A percentile compares a stretch with the other conserved stretches of the same genome.
Conservation (phyloP, 2,797 vertebrate species). For the Pangasius larnaudii region DNA sequence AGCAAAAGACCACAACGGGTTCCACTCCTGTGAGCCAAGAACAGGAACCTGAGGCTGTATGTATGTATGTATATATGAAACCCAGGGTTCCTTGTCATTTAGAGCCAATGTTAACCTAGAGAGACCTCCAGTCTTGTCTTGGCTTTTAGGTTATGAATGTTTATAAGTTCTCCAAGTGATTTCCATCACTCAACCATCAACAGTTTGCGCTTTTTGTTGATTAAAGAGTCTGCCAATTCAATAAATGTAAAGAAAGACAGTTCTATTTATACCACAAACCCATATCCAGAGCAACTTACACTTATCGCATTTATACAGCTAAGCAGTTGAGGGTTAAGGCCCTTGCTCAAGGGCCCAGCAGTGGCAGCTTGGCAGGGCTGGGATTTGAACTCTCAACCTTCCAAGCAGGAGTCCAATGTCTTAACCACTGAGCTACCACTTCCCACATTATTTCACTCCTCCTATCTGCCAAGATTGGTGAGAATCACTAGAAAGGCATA, state of each 20-base stretch:
- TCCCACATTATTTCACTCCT: background rate
- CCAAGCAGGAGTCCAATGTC: too few relatives aligned
- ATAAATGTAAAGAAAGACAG: background rate
- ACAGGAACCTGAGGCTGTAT: background rate
- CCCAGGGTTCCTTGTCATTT: background rate
- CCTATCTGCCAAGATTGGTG: background rate
- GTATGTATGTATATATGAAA: background rate
- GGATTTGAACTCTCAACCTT: too few relatives aligned
- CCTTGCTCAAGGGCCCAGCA: too few relatives aligned
- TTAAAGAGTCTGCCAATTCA: background rate
- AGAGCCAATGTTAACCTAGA: background rate
- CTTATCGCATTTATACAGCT: too few relatives aligned
- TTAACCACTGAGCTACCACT: too few relatives aligned
- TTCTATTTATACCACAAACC: background rate
- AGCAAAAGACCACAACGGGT: background rate
- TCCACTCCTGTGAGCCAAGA: too few relatives aligned
- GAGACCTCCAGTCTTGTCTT: background rate
- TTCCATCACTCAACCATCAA: background rate
- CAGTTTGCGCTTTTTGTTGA: background rate
- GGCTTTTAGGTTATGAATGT: background rate
- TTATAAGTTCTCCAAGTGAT: background rate
- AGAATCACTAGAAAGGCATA: background rate
- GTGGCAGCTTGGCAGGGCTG: too few relatives aligned
- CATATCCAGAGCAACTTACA: too few relatives aligned
- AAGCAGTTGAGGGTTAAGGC: too few relatives aligned